phyloP scores from a whole-genome alignment of 1,140 invertebrate species.

The Oryctes rhinoceros region DNA sequence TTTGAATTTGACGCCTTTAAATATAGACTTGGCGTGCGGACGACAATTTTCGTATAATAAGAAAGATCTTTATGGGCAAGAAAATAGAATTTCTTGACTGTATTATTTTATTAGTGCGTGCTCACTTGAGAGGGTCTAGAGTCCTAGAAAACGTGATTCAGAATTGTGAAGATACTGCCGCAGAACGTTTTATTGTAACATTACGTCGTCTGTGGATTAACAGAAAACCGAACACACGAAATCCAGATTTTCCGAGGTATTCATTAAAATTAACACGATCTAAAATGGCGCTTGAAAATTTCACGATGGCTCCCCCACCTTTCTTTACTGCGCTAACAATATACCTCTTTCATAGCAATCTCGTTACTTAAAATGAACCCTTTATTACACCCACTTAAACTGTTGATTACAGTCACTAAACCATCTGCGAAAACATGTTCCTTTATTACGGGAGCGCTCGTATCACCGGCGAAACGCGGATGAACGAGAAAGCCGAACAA shows the following conservation, averaged over 20 bases:
- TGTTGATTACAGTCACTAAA: conserved; percentile 35
- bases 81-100: too few relatives aligned
- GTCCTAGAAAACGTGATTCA: too few relatives aligned
- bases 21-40: too few relatives aligned
- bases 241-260: not conserved
- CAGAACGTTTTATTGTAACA: too few relatives aligned
- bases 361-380: conserved; percentile 34
- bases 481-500: not conserved
- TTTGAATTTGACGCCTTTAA: not conserved
- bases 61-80: too few relatives aligned
- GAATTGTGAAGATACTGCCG: too few relatives aligned
- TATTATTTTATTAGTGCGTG: too few relatives aligned
- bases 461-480: not conserved
- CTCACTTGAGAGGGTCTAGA: too few relatives aligned
- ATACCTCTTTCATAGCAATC: conserved; percentile 22
- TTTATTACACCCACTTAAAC: conserved; percentile 36
- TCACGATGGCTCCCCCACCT: not conserved
- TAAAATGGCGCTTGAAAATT: not conserved
- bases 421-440: conserved; percentile 36
- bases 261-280: not conserved
- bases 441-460: conserved; percentile 5
- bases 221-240: not conserved
- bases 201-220: too few relatives aligned
- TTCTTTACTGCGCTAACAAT: not conserved
- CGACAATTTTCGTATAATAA: too few relatives aligned